phyloP scores from a whole-genome alignment of 2,113 vertebrate species.

The Cricetomys ansorgei region DNA sequence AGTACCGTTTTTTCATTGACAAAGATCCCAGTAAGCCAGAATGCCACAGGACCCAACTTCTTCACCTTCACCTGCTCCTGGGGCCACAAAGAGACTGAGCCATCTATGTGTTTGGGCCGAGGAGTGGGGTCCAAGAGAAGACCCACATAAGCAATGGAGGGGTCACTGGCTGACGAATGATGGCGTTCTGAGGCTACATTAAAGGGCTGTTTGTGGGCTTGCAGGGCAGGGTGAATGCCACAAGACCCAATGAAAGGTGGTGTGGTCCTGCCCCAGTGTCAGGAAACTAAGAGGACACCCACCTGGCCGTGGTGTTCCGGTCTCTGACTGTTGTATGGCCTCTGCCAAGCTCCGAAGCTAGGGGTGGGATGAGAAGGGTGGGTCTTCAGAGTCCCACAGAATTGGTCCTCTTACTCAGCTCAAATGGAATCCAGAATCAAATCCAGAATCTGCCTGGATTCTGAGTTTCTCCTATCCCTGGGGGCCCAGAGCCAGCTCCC shows the following conservation, averaged over 20 bases:
- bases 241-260: rapidly evolving
- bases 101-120: not conserved
- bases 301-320: not conserved
- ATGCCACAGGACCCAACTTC: rapidly evolving
- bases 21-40: rapidly evolving
- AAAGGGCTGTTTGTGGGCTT: not conserved
- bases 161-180: not conserved
- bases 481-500: not conserved
- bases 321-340: not conserved
- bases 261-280: too few species aligned
- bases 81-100: rapidly evolving
- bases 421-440: too few species aligned
- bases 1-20: rapidly evolving
- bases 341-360: not conserved
- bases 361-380: not conserved
- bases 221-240: not conserved
- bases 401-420: rapidly evolving
- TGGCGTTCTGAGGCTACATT: not conserved
- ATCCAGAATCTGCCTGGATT: not conserved
- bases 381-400: not conserved
- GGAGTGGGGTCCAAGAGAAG: rapidly evolving
- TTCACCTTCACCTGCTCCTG: rapidly evolving
- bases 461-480: not conserved
- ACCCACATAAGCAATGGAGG: rapidly evolving
- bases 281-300: not conserved